These are phyloP conservation scores for Dascyllus trimaculatus DNA, from an alignment of 2,113 vertebrate genomes.

Conservation along the genomic window DNA sequence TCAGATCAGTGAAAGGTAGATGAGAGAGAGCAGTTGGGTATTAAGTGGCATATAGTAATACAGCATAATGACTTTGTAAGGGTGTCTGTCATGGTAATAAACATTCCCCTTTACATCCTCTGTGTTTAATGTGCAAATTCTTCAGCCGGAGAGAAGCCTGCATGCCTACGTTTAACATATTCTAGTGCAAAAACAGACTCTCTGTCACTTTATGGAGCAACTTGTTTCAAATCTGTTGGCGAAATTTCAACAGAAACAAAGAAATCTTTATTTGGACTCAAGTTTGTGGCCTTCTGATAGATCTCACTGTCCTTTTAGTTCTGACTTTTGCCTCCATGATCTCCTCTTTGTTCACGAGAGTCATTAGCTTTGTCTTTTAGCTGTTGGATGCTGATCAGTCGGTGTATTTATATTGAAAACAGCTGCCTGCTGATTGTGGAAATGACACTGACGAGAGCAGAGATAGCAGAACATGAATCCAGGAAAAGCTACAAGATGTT, in stretches of 20 bases:
- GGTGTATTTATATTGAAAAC: background rate
- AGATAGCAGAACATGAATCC: too few species aligned
- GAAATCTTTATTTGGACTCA: too few species aligned
- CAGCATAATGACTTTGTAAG: constrained; percentile 1
- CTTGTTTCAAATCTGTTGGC: too few species aligned
- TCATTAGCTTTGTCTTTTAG: too few species aligned
- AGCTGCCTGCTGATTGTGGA: background rate
- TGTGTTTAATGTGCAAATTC: background rate
- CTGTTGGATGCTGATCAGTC: too few species aligned
- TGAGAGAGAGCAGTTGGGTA: constrained; percentile 10
- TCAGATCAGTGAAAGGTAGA: constrained; percentile 41
- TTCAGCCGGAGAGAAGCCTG: background rate
- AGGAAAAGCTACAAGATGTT: too few species aligned
- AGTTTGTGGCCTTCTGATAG: too few species aligned
- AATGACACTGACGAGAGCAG: background rate
- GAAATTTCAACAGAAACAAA: too few species aligned
- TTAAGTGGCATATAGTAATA: constrained; percentile 6
- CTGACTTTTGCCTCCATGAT: background rate
- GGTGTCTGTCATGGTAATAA: constrained; percentile 3
- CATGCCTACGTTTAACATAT: background rate
- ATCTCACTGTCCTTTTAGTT: background rate
- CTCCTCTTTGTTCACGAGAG: background rate
- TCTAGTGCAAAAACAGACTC: background rate
- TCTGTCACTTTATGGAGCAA: background rate
- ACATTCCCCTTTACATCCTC: background rate